A percentile compares a stretch with the other conserved stretches of the same genome.
Conservation (phyloP, 2,797 vertebrate species). For the Hippopotamyrus pictus region DNA sequence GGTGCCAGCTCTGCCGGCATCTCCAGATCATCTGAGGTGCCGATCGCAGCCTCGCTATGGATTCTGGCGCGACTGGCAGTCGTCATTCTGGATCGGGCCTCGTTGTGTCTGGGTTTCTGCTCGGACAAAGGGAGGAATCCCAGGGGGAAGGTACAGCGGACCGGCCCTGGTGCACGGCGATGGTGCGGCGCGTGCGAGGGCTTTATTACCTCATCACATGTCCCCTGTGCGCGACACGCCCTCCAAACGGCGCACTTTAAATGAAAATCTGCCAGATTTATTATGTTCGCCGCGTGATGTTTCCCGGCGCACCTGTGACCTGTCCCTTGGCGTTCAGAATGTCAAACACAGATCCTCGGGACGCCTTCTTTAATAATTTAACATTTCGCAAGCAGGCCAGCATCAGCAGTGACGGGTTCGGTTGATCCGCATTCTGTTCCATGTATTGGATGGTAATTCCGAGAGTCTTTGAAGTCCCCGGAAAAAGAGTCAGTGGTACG, state of each 20-base stretch:
- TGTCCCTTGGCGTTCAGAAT: not conserved
- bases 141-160: not conserved
- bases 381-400: not conserved
- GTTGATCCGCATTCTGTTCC: slow-evolving; percentile 25
- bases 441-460: slow-evolving; percentile 23
- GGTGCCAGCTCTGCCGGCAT: not conserved
- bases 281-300: not conserved
- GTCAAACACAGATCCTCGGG: not conserved
- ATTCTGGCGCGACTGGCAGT: not conserved
- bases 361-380: not conserved
- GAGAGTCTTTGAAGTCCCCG: slow-evolving; percentile 35
- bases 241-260: not conserved
- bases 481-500: slow-evolving; percentile 42
- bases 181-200: not conserved
- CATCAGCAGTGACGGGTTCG: slow-evolving; percentile 11
- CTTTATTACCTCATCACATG: not conserved
- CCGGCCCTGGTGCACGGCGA: not conserved
- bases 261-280: not conserved
- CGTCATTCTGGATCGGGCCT: not conserved
- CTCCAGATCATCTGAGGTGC: not conserved
- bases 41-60: not conserved
- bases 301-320: not conserved
- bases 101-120: not conserved
- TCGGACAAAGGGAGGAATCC: not conserved
- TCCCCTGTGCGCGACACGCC: no score